Percentiles rank a stretch among this genome's conserved stretches.
Evolutionary conservation across 2,888 invertebrate species (phyloP).

Genomic region (Ichneumoninae sp.): DNA sequence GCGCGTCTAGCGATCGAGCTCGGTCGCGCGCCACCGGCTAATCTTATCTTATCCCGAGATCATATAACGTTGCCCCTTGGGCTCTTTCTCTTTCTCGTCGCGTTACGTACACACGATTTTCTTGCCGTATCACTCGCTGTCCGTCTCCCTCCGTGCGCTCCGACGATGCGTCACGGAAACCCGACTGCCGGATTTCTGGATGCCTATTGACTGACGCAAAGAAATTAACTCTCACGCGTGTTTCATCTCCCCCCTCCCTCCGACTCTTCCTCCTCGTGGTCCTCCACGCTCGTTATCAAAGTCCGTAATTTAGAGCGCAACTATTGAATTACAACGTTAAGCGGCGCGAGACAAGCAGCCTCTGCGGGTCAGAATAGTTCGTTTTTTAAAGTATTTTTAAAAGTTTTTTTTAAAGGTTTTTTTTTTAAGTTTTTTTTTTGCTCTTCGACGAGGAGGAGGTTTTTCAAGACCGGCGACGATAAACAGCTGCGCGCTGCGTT

Average conservation of each 20-base stretch:
- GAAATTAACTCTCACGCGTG: conserved; percentile 27
- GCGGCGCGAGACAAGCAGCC: conserved; percentile 29
- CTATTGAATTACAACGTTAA: conserved; percentile 36
- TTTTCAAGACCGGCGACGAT: conserved; percentile 63
- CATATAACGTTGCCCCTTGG: conserved; percentile 66
- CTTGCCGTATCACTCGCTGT: neutral
- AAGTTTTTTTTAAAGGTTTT: too few relatives aligned
- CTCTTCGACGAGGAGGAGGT: conserved; percentile 28
- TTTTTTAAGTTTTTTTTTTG: neutral
- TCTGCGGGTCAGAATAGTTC: conserved; percentile 19
- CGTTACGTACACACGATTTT: conserved; percentile 9
- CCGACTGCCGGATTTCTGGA: conserved; percentile 15
- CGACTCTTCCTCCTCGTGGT: neutral
- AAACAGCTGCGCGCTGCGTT: conserved; percentile 68
- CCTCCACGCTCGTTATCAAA: neutral
- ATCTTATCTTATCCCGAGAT: conserved; percentile 81
- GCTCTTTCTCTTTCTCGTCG: conserved; percentile 27
- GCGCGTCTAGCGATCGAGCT: neutral
- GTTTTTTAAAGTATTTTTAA: too few relatives aligned
- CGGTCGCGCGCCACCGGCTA: conserved; percentile 69
- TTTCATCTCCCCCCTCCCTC: neutral
- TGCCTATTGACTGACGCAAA: conserved; percentile 29
- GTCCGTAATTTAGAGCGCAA: conserved; percentile 10
- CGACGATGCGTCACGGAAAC: conserved; percentile 15
- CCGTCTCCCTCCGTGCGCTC: neutral